These are phyloP conservation scores for Neoascia interrupta DNA, from an alignment of 2,888 invertebrate genomes.

Conservation along the genomic window DNA sequence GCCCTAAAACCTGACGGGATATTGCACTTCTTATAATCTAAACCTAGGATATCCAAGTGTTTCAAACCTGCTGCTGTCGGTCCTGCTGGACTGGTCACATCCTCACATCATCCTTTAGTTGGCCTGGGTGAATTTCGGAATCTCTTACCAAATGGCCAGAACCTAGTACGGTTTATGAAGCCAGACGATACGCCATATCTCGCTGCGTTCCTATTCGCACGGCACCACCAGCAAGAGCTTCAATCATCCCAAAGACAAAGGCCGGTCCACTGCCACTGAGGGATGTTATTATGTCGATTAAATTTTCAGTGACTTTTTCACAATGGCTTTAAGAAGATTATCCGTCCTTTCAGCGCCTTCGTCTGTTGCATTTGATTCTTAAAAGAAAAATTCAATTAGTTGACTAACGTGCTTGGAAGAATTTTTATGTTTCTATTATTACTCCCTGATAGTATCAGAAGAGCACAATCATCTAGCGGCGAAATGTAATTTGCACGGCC, in stretches of 20 bases:
- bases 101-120: slow-evolving; percentile 92
- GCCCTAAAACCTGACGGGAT: slow-evolving; percentile 86
- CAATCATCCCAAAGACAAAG: slow-evolving; percentile 94
- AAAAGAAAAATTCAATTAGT: too few species aligned
- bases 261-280: slow-evolving; percentile 98
- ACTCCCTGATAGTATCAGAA: too few species aligned
- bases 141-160: slow-evolving; percentile 93
- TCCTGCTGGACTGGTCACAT: slow-evolving; percentile 96
- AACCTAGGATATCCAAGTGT: slow-evolving; percentile 89
- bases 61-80: slow-evolving; percentile 95
- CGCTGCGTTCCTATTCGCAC: slow-evolving; percentile 96
- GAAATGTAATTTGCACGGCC: too few species aligned
- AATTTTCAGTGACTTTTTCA: slow-evolving; percentile 91
- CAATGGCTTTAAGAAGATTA: slow-evolving; percentile 88
- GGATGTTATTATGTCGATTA: slow-evolving; percentile 95
- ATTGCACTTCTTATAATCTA: slow-evolving; percentile 15
- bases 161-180: slow-evolving; percentile 95
- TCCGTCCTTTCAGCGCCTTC: slow-evolving; percentile 83
- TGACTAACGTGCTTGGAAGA: too few species aligned
- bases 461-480: too few species aligned
- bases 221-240: slow-evolving; percentile 96
- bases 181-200: slow-evolving; percentile 90
- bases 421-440: too few species aligned
- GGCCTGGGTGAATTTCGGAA: slow-evolving; percentile 90
- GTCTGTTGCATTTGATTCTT: slow-evolving; percentile 80